A percentile compares a stretch with the other conserved stretches of the same genome.
phyloP scores from a whole-genome alignment of 2,888 invertebrate species.

The Amphipoea oculea region DNA sequence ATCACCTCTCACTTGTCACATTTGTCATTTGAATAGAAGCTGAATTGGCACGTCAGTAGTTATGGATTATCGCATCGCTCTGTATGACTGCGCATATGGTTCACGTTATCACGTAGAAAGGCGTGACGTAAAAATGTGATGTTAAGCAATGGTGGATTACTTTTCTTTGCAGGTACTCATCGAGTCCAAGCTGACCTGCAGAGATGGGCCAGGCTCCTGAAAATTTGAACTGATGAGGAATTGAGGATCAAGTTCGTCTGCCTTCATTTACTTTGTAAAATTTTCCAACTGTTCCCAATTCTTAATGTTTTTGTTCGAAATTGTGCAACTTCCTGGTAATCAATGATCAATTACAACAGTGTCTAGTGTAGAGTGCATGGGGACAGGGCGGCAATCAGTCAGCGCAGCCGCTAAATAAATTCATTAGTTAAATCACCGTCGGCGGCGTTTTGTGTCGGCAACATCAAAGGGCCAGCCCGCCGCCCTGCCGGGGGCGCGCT shows the following conservation, averaged over 20 bases:
- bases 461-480: slow-evolving; percentile 87
- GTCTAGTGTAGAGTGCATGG: slow-evolving; percentile 64
- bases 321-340: slow-evolving; percentile 34
- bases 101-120: background rate
- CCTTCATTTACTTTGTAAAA: background rate
- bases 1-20: slow-evolving; percentile 66
- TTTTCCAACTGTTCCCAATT: background rate
- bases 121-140: background rate
- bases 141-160: background rate
- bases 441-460: slow-evolving; percentile 90
- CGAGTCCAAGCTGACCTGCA: background rate
- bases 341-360: slow-evolving; percentile 51
- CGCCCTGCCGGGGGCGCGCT: slow-evolving; percentile 87
- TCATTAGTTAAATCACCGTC: slow-evolving; percentile 91
- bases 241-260: background rate
- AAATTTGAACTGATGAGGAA: background rate
- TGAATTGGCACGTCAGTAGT: slow-evolving; percentile 18
- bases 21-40: slow-evolving; percentile 66
- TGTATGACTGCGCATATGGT: slow-evolving; percentile 2
- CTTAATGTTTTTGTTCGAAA: background rate
- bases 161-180: background rate
- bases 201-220: background rate
- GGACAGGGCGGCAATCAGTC: slow-evolving; percentile 79
- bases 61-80: slow-evolving; percentile 2
- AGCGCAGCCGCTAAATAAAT: slow-evolving; percentile 90